Evolutionary conservation across 1,140 invertebrate species (phyloP).

Genomic region (Danaus melanippus): DNA sequence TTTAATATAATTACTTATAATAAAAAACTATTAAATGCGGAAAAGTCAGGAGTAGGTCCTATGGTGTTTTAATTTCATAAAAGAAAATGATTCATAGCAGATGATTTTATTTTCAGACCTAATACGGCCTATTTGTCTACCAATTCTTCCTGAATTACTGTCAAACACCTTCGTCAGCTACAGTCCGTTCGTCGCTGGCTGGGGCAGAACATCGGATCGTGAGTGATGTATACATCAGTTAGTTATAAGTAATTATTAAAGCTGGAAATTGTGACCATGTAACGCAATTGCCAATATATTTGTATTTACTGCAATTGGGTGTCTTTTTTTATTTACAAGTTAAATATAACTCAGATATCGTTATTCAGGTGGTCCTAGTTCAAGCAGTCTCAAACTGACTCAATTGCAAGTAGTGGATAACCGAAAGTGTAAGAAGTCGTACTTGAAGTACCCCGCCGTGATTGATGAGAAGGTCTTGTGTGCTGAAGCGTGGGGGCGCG

Average conservation of each 20-base stretch:
- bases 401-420: slow-evolving; percentile 15
- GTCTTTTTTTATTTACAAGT: too few species aligned
- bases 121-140: slow-evolving; percentile 28
- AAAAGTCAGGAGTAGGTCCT: too few species aligned
- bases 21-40: not conserved
- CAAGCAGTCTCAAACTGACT: slow-evolving; percentile 12
- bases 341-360: not conserved
- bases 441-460: not conserved
- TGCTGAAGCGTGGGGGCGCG: slow-evolving; percentile 22
- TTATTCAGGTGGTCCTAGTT: slow-evolving; percentile 8
- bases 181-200: slow-evolving; percentile 10
- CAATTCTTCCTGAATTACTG: slow-evolving; percentile 4
- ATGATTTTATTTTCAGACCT: slow-evolving; percentile 21
- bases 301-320: too few species aligned
- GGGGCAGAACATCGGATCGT: slow-evolving; percentile 7
- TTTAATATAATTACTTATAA: slow-evolving; percentile 1
- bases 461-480: slow-evolving; percentile 23
- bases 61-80: too few species aligned
- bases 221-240: not conserved
- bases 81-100: too few species aligned
- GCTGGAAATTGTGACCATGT: too few species aligned
- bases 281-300: too few species aligned
- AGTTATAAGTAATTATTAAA: too few species aligned
- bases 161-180: slow-evolving; percentile 8
- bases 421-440: slow-evolving; percentile 11